These are phyloP conservation scores for Procambarus virginalis DNA, from an alignment of 1,140 invertebrate genomes.

Conservation along the genomic window DNA sequence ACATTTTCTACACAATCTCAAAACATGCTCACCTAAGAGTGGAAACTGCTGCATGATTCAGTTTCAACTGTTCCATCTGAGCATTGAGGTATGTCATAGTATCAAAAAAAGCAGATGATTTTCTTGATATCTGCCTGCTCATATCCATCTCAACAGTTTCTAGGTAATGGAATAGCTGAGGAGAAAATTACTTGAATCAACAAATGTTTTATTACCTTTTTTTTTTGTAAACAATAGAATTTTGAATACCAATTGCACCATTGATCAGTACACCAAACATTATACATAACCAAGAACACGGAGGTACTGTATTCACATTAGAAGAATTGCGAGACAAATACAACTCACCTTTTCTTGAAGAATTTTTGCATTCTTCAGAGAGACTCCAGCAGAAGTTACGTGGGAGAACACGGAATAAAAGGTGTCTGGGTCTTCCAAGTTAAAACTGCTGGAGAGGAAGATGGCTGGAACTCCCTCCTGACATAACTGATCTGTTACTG, in stretches of 20 bases:
- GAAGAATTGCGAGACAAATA: too few relatives aligned
- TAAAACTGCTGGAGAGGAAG: constrained; percentile 60
- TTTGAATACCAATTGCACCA: too few relatives aligned
- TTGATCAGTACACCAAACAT: neutral
- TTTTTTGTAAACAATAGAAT: too few relatives aligned
- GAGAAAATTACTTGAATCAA: constrained; percentile 33
- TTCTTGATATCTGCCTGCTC: constrained; percentile 94
- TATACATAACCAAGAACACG: neutral
- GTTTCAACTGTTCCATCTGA: constrained; percentile 90
- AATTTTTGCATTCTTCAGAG: constrained; percentile 74
- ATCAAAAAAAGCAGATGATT: constrained; percentile 96
- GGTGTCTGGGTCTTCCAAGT: constrained; percentile 64
- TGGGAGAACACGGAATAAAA: constrained; percentile 68
- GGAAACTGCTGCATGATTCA: constrained; percentile 87
- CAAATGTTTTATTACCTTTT: too few relatives aligned
- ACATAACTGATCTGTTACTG: constrained; percentile 61
- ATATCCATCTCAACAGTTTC: constrained; percentile 97
- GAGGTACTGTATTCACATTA: constrained; percentile 14
- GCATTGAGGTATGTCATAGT: constrained; percentile 97
- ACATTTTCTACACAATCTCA: too few relatives aligned
- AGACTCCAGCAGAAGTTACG: constrained; percentile 49
- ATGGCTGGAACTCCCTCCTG: constrained; percentile 70
- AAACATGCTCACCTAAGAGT: constrained; percentile 78
- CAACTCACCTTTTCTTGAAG: constrained; percentile 80
- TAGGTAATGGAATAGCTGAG: constrained; percentile 91